phyloP scores from a whole-genome alignment of 2,113 vertebrate genomes.

The Melospiza melodia region DNA sequence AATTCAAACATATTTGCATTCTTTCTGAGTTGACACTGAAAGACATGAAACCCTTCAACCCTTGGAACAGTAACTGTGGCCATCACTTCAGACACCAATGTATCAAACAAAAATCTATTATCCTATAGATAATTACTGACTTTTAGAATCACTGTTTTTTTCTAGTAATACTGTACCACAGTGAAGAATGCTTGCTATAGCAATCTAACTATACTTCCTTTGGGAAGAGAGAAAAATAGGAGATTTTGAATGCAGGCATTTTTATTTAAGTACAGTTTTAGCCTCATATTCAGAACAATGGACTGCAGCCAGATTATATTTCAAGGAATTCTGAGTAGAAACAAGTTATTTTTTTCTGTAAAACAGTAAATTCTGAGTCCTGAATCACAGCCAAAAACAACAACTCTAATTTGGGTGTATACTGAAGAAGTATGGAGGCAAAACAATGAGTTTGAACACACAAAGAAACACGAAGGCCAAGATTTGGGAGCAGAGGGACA shows the following conservation, averaged over 20 bases:
- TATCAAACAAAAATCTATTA: not conserved
- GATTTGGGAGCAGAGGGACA: not conserved
- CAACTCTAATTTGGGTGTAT: not conserved
- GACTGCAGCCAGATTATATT: not conserved
- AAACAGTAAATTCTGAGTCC: not conserved
- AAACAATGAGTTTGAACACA: not conserved
- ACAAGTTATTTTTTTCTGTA: not conserved
- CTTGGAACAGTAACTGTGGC: not conserved
- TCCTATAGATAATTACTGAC: not conserved
- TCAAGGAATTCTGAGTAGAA: not conserved
- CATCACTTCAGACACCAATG: not conserved
- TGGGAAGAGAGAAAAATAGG: not conserved
- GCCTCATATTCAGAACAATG: not conserved
- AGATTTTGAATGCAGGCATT: not conserved
- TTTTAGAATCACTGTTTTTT: not conserved
- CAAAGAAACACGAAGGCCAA: not conserved
- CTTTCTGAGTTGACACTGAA: not conserved
- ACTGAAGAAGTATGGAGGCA: not conserved
- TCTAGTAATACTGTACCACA: not conserved
- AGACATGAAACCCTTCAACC: not conserved
- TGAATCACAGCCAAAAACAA: not conserved
- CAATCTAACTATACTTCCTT: not conserved
- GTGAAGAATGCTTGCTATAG: not conserved
- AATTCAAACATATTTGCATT: not conserved
- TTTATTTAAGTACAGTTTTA: not conserved